Conservation (phyloP, 30 jellyfish, hydroid and myxozoan genomes). For the Hydractinia echinata region DNA sequence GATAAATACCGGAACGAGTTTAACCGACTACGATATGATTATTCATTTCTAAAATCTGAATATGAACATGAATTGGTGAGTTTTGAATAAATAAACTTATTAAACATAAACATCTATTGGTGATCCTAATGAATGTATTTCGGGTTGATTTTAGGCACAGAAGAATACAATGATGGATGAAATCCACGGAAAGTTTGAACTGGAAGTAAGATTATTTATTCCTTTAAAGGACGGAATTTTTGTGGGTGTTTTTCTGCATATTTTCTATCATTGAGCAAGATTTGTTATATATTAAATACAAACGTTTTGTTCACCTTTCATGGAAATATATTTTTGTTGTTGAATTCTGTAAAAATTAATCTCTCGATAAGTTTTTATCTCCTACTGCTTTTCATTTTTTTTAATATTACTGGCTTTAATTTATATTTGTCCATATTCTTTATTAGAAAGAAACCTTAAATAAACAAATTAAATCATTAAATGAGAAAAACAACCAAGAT, state of each 20-base stretch:
- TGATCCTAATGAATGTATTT: neutral
- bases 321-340: neutral
- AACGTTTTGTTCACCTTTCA: neutral
- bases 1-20: constrained; percentile 84
- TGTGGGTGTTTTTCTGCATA: neutral
- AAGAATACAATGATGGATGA: constrained; percentile 65
- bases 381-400: too few species aligned
- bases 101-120: neutral
- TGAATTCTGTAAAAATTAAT: neutral
- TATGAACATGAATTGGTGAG: constrained; percentile 94
- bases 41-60: constrained; percentile 90
- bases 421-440: neutral
- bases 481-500: constrained; percentile 58
- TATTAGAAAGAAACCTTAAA: constrained; percentile 60
- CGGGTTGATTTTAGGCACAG: constrained; percentile 41
- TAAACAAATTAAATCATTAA: constrained; percentile 61
- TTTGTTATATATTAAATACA: neutral
- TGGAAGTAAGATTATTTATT: constrained; percentile 54
- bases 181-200: constrained; percentile 47
- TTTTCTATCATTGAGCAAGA: neutral
- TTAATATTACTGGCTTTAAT: neutral
- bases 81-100: neutral
- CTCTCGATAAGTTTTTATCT: neutral
- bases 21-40: constrained; percentile 89
- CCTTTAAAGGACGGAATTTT: too few species aligned